Evolutionary conservation across 2,888 invertebrate species (phyloP).

Genomic region (Epirrhoe alternata): DNA sequence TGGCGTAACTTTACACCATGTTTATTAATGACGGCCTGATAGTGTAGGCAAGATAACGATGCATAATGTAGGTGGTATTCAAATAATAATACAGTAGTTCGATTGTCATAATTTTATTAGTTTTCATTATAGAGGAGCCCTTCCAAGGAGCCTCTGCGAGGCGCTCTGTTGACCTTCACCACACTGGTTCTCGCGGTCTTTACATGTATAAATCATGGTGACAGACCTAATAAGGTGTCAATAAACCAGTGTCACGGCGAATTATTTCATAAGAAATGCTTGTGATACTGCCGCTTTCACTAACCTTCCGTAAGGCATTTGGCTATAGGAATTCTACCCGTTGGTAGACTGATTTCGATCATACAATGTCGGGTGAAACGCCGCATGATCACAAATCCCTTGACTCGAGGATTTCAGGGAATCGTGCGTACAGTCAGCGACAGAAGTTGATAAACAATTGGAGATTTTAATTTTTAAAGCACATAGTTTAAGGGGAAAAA

Average conservation of each 20-base stretch:
- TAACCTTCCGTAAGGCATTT: slow-evolving; percentile 68
- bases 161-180: slow-evolving; percentile 8
- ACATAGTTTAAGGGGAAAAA: too few relatives aligned
- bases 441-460: too few relatives aligned
- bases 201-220: not conserved
- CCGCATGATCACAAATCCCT: not conserved
- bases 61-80: too few relatives aligned
- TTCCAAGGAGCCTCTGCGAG: slow-evolving; percentile 12
- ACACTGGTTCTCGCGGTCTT: slow-evolving; percentile 9
- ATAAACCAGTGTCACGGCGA: slow-evolving; percentile 1
- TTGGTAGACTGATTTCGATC: slow-evolving; percentile 12
- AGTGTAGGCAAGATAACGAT: too few relatives aligned
- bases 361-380: slow-evolving; percentile 1
- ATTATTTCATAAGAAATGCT: slow-evolving; percentile 52
- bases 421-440: too few relatives aligned
- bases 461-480: too few relatives aligned
- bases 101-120: slow-evolving; percentile 65
- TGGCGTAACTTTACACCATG: too few relatives aligned
- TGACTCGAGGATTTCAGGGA: not conserved
- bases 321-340: slow-evolving; percentile 16
- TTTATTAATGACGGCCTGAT: too few relatives aligned
- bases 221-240: not conserved
- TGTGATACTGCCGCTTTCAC: slow-evolving; percentile 58
- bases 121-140: slow-evolving; percentile 42
- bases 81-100: slow-evolving; percentile 49